Evolutionary conservation across 2,113 vertebrate species (phyloP).

Genomic region (Saccopteryx leptura): DNA sequence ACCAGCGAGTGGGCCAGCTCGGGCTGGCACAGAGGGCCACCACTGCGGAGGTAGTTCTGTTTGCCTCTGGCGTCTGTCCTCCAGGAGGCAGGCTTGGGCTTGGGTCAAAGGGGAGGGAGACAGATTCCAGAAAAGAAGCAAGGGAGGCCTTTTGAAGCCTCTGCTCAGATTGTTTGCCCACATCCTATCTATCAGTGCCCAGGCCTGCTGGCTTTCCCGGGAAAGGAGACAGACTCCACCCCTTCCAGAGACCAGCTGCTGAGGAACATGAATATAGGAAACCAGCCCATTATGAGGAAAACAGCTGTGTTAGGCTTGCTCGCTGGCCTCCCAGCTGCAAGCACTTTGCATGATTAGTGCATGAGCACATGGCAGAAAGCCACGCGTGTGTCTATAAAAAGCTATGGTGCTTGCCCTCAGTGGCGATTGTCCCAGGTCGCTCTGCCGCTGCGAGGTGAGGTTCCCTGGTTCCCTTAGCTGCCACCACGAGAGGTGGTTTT

Average conservation of each 20-base stretch:
- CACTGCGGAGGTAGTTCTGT: rapidly evolving
- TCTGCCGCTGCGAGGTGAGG: no score
- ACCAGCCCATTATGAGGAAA: background rate
- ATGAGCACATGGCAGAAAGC: no score
- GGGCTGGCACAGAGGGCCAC: background rate
- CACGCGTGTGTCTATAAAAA: no score
- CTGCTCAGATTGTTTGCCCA: background rate
- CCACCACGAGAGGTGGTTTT: no score
- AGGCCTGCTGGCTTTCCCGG: background rate
- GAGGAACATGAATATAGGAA: background rate
- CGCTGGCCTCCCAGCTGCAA: no score
- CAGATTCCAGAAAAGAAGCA: background rate
- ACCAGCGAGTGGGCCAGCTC: no score
- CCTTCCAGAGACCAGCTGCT: background rate
- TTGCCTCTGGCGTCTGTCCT: background rate
- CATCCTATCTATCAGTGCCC: background rate
- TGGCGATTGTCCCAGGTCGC: no score
- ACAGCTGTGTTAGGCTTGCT: no score
- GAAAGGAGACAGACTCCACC: background rate
- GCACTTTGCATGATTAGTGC: no score
- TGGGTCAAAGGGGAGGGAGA: background rate
- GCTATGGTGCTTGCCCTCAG: no score
- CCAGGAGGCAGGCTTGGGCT: background rate
- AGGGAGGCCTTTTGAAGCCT: background rate
- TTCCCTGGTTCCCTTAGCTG: no score